Percentiles rank a stretch among this genome's conserved stretches.
These are phyloP conservation scores for Micromesistius poutassou DNA, from an alignment of 2,797 vertebrate genomes.

Conservation along the genomic window DNA sequence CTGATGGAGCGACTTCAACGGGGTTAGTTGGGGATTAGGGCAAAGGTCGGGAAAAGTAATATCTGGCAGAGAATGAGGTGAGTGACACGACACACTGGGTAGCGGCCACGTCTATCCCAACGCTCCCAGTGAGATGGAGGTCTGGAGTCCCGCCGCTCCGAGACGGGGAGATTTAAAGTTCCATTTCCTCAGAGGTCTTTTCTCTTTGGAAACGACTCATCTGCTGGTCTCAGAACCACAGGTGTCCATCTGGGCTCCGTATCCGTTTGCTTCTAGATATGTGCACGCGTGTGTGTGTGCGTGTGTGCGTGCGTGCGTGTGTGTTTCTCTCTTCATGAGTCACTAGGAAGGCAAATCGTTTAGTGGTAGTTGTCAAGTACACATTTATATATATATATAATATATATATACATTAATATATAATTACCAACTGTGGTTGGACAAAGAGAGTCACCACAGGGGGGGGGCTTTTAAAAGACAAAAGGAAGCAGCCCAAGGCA, in stretches of 20 bases:
- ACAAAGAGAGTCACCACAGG: too few relatives aligned
- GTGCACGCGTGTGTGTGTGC: constrained; percentile 8
- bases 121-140: background rate
- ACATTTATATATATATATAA: too few relatives aligned
- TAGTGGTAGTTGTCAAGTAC: too few relatives aligned
- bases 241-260: too few relatives aligned
- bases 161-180: background rate
- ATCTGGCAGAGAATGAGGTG: background rate
- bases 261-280: background rate
- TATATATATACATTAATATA: too few relatives aligned
- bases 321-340: background rate
- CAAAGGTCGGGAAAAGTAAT: background rate
- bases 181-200: background rate
- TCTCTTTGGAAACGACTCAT: background rate
- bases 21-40: background rate
- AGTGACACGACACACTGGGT: background rate
- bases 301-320: constrained; percentile 6
- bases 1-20: background rate
- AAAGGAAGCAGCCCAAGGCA: too few relatives aligned
- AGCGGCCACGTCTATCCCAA: background rate
- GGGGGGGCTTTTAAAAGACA: too few relatives aligned
- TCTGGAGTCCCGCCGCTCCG: background rate
- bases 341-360: too few relatives aligned
- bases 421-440: too few relatives aligned
- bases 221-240: background rate